phyloP scores from a whole-genome alignment of 2,888 invertebrate species.

The Idaea biselata region DNA sequence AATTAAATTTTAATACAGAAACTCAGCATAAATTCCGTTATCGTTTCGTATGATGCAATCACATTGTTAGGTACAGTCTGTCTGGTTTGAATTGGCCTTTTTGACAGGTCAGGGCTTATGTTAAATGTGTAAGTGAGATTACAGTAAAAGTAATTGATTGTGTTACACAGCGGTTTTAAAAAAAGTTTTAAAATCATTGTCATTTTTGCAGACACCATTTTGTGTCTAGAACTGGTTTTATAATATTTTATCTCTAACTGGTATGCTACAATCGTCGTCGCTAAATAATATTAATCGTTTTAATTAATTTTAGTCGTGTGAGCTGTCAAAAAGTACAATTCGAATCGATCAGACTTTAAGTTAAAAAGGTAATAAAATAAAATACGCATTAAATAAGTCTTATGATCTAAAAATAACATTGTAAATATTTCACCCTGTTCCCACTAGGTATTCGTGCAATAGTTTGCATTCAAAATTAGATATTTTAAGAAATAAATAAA shows the following conservation, averaged over 20 bases:
- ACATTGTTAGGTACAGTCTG: not conserved
- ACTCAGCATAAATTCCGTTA: no score
- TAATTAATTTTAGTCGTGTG: not conserved
- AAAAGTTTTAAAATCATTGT: no score
- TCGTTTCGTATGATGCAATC: not conserved
- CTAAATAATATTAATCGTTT: no score
- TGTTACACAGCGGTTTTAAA: no score
- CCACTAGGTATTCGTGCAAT: not conserved
- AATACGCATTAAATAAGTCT: not conserved
- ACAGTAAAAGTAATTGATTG: no score
- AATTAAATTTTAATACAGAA: no score
- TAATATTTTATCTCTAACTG: not conserved
- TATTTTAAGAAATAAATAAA: not conserved
- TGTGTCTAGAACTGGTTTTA: no score
- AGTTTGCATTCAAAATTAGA: not conserved
- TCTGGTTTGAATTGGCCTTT: not conserved
- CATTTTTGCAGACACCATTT: no score
- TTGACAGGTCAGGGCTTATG: not conserved
- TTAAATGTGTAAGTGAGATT: no score
- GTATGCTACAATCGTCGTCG: not conserved
- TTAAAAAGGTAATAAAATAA: not conserved
- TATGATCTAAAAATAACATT: not conserved
- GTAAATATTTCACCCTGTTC: not conserved
- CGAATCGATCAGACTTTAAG: not conserved
- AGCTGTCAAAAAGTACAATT: not conserved